phyloP scores from a whole-genome alignment of 2,113 vertebrate genomes.

The Urocolius indicus region DNA sequence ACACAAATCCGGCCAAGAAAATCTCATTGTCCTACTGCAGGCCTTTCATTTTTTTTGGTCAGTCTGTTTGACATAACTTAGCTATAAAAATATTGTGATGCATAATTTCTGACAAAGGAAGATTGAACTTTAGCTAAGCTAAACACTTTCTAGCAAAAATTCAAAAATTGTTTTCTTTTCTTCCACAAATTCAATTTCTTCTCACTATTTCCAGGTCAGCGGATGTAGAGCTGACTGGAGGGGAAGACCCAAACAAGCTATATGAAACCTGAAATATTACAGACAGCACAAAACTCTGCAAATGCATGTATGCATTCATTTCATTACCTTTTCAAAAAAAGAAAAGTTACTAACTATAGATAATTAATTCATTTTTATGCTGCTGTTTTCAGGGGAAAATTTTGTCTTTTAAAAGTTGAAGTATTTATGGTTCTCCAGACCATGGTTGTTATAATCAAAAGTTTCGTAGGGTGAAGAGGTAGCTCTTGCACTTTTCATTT shows the following conservation, averaged over 20 bases:
- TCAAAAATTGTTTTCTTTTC: background rate
- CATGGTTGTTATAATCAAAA: background rate
- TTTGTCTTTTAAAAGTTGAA: background rate
- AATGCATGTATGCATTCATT: no score
- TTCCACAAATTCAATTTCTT: background rate
- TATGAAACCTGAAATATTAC: background rate
- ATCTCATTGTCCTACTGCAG: background rate
- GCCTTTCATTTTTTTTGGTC: background rate
- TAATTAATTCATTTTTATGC: background rate
- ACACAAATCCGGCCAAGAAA: background rate
- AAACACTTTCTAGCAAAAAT: background rate
- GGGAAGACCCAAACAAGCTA: background rate
- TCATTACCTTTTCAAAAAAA: background rate
- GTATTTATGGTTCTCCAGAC: background rate
- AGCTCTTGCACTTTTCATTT: background rate
- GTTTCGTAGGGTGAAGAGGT: background rate
- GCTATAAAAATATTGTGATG: background rate
- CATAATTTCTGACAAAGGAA: background rate
- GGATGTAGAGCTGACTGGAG: background rate
- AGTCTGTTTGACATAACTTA: background rate
- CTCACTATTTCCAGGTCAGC: background rate
- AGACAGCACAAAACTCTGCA: background rate
- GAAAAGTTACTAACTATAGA: background rate
- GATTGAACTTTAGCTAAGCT: background rate
- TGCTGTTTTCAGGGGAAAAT: background rate